Evolutionary conservation across 1,140 invertebrate species (phyloP).

Genomic region (Brachionus sp.): DNA sequence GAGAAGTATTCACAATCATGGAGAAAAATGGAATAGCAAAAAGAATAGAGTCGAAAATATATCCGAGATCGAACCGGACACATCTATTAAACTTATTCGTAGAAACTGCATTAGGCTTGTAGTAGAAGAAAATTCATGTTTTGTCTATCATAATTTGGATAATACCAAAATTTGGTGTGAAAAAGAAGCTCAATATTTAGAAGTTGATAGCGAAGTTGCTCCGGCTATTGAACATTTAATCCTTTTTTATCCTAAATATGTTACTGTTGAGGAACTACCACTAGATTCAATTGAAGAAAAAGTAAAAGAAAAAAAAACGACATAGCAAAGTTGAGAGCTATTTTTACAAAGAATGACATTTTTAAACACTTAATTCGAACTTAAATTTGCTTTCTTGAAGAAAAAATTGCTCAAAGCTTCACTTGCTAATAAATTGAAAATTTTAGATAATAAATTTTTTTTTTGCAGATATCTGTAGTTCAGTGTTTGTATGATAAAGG

Average conservation of each 20-base stretch:
- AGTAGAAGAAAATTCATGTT: conserved; percentile 66
- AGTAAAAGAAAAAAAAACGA: conserved; percentile 54
- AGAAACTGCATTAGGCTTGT: conserved; percentile 71
- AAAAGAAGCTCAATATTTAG: conserved; percentile 72
- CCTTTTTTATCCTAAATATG: conserved; percentile 71
- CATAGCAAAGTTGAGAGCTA: no score
- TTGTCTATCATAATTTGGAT: conserved; percentile 74
- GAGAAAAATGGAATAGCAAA: conserved; percentile 64
- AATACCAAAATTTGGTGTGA: conserved; percentile 80
- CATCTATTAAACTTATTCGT: conserved; percentile 68
- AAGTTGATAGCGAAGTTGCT: conserved; percentile 67
- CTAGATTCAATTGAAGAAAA: conserved; percentile 66
- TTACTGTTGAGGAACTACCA: conserved; percentile 70
- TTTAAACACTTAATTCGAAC: no score
- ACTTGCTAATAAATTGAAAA: conserved; percentile 23
- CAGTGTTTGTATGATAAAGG: conserved; percentile 71
- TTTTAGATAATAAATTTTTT: conserved; percentile 42
- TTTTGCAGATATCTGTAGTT: conserved; percentile 64
- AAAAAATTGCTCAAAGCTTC: no score
- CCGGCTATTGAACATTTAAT: conserved; percentile 71
- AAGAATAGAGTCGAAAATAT: conserved; percentile 65
- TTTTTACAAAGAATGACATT: no score
- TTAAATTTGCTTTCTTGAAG: no score
- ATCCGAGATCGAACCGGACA: conserved; percentile 68
- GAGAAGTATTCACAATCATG: conserved; percentile 68